Evolutionary conservation across 2,888 invertebrate species (phyloP).

Genomic region (Andricus curvator): DNA sequence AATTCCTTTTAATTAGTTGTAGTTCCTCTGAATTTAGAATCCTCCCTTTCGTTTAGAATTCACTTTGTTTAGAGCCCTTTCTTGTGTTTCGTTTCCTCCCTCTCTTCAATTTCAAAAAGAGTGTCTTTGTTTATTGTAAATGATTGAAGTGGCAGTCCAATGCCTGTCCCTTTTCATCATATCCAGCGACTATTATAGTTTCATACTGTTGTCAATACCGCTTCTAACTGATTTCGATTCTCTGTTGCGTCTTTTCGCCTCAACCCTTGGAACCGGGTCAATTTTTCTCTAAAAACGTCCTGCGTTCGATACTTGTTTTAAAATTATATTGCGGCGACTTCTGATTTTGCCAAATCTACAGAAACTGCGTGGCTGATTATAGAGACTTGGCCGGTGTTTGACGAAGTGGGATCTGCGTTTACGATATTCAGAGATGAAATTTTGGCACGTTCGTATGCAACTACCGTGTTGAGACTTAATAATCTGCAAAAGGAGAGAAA

Average conservation of each 20-base stretch:
- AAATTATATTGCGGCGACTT: constrained; percentile 48
- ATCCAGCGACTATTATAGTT: not conserved
- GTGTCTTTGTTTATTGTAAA: not conserved
- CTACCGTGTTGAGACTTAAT: constrained; percentile 91
- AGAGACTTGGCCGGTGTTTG: constrained; percentile 70
- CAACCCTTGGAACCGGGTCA: not conserved
- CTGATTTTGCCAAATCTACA: constrained; percentile 75
- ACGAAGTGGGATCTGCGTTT: constrained; percentile 66
- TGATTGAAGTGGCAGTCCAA: not conserved
- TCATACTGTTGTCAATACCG: constrained; percentile 19
- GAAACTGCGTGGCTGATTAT: constrained; percentile 81
- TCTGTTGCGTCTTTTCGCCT: not conserved
- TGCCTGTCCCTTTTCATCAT: not conserved
- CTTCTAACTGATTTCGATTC: not conserved
- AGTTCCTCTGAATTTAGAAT: not conserved
- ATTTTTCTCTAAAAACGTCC: constrained; percentile 29
- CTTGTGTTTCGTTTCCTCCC: not conserved
- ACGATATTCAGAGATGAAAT: constrained; percentile 91
- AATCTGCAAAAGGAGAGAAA: constrained; percentile 81
- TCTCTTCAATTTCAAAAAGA: not conserved
- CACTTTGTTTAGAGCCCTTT: not conserved
- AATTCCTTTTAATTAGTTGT: constrained; percentile 4
- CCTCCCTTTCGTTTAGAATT: not conserved
- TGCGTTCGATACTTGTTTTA: constrained; percentile 8
- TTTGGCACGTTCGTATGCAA: constrained; percentile 94